Evolutionary conservation across 2,797 vertebrate species (phyloP).

Genomic region (Sebastiscus albofasciatus): DNA sequence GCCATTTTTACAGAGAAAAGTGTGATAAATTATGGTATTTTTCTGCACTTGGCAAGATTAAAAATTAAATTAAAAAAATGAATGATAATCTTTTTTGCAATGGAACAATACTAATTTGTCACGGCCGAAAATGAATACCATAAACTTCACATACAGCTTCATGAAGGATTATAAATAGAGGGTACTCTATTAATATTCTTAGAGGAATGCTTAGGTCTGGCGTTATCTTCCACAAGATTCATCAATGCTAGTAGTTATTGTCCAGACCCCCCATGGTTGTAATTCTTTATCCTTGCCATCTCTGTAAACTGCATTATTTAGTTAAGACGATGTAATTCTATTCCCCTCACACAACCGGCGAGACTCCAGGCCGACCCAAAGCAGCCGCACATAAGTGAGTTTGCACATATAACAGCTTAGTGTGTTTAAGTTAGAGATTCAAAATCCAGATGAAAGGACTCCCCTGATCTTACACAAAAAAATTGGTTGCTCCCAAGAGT

Average conservation of each 20-base stretch:
- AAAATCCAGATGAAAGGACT: slow-evolving; percentile 56
- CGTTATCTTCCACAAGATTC: slow-evolving; percentile 70
- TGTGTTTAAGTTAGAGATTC: slow-evolving; percentile 69
- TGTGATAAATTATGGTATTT: slow-evolving; percentile 11
- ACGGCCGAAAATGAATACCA: slow-evolving; percentile 55
- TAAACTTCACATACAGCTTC: slow-evolving; percentile 59
- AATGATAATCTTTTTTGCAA: slow-evolving; percentile 32
- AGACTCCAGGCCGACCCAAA: slow-evolving; percentile 26
- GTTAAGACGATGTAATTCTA: slow-evolving; percentile 74
- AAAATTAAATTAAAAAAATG: slow-evolving; percentile 25
- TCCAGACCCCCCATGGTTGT: slow-evolving; percentile 72
- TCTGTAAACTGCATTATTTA: slow-evolving; percentile 81
- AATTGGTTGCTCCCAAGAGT: slow-evolving; percentile 30
- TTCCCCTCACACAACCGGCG: slow-evolving; percentile 58
- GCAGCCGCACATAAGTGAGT: slow-evolving; percentile 60
- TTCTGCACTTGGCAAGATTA: slow-evolving; percentile 26
- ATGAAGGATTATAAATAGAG: slow-evolving; percentile 63
- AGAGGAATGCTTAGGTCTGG: slow-evolving; percentile 63
- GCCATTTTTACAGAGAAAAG: slow-evolving; percentile 4
- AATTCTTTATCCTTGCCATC: slow-evolving; percentile 80
- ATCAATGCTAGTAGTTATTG: slow-evolving; percentile 75
- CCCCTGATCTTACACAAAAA: slow-evolving; percentile 56
- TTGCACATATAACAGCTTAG: slow-evolving; percentile 56
- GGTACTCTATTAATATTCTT: slow-evolving; percentile 66
- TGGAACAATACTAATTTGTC: slow-evolving; percentile 61